Evolutionary conservation across 1,140 invertebrate genomes (phyloP), one percentile per base, ranked within the genome.

Genomic region (Drosophila parabipectinata): DNA sequence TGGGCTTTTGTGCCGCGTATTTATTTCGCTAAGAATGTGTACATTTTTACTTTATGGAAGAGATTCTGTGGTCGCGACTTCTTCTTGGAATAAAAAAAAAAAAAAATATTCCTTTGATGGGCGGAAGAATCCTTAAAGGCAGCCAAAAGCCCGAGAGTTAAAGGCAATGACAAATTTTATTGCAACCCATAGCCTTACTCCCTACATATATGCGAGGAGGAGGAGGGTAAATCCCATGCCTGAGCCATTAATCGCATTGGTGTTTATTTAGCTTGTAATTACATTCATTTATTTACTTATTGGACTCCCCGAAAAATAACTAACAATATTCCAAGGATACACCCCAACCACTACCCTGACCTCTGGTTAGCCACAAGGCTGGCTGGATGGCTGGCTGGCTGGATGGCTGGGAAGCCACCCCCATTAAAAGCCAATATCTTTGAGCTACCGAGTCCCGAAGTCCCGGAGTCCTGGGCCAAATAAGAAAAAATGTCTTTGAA

Each of bases 251-350:
- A 90, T 90, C 88, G 88, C 77, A 84, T 90, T 90, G 88, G 88
- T 90, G 88, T 90, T 90, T 90, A 90, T 90, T 90, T 90, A 90
- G 88, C 88, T 88, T 90, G 88, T 90, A 90, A 90, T 90, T 90
- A 90, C 88, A 87, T 90, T 90, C 87, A 90, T 90, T 90, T 90
- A 90, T 90, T 90, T 90, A 89, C 88, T 90, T 90, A 90, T 90
- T 90, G 88, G 34, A 59, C 74, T 66, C 77, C 74, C 67, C 82
- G 67, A 72, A 79, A 71, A 72, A 79, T 81, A 81, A 81, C 79
- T 83, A 79, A 83, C 79, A 83, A 82, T 77, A 80, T 80, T 76
- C 72, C 72, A 37, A 8, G 64, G 34, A 44, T 32, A 32, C 9
- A 10, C 34, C 24, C 64, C 66, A 37, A 15, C 21, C 53, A 18